A percentile compares a stretch with the other conserved stretches of the same genome.
phyloP scores from a whole-genome alignment of 2,797 vertebrate genomes.

The Sebastes diploproa region DNA sequence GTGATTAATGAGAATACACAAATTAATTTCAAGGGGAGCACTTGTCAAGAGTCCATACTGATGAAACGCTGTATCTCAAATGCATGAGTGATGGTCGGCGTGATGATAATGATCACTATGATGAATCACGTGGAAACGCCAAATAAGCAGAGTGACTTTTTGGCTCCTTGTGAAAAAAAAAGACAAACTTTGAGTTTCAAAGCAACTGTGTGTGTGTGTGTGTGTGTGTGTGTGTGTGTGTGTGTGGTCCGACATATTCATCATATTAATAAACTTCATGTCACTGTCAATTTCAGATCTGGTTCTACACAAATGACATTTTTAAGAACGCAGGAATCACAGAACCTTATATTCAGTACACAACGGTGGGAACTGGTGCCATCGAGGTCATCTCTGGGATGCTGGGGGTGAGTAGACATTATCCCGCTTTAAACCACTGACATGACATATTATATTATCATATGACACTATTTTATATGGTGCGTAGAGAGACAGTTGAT shows the following conservation, averaged over 20 bases:
- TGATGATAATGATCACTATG: conserved; percentile 65
- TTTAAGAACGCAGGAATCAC: conserved; percentile 88
- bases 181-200: conserved; percentile 23
- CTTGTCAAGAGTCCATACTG: conserved; percentile 69
- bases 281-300: conserved; percentile 84
- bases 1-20: conserved; percentile 78
- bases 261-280: conserved; percentile 1
- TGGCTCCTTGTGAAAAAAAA: conserved; percentile 6
- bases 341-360: conserved; percentile 85
- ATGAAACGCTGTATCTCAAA: conserved; percentile 68
- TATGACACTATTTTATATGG: not conserved
- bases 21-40: conserved; percentile 78
- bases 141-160: conserved; percentile 49
- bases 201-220: conserved; percentile 1
- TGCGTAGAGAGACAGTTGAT: not conserved
- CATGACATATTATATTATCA: not conserved
- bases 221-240: not conserved
- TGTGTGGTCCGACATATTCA: not conserved
- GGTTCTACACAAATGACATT: conserved; percentile 94
- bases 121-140: conserved; percentile 59
- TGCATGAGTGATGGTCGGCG: conserved; percentile 61
- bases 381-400: conserved; percentile 89
- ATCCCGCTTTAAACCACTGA: not conserved
- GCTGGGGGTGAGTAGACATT: conserved; percentile 83
- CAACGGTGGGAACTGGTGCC: conserved; percentile 88